Conservation (phyloP, 2,797 vertebrate genomes). For the Aulostomus chinensis region DNA sequence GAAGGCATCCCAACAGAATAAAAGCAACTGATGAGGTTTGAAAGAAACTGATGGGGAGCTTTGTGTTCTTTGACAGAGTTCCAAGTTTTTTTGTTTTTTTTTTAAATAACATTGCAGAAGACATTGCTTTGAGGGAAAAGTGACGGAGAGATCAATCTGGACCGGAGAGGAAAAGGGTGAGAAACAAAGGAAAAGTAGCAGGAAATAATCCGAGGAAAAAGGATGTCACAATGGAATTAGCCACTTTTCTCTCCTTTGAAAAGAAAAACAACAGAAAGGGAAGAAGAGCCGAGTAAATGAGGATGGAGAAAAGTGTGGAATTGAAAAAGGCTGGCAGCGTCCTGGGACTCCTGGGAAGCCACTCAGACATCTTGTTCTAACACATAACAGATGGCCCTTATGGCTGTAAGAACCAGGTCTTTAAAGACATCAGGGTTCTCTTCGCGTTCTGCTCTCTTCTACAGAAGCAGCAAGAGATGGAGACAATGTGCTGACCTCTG, state of each 20-base stretch:
- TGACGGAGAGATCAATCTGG: neutral
- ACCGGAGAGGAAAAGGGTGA: neutral
- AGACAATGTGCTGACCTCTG: slow-evolving; percentile 51
- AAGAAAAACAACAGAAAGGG: neutral
- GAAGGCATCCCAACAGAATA: no score
- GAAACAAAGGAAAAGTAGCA: neutral
- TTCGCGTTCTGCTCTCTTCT: slow-evolving; percentile 15
- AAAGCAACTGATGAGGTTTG: slow-evolving; percentile 11
- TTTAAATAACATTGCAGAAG: slow-evolving; percentile 13
- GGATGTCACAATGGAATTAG: neutral
- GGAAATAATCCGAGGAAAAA: neutral
- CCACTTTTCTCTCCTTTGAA: neutral
- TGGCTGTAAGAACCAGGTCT: slow-evolving; percentile 31
- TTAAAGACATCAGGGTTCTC: slow-evolving; percentile 42
- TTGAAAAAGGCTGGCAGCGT: slow-evolving; percentile 54
- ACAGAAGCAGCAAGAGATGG: slow-evolving; percentile 48
- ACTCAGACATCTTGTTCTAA: slow-evolving; percentile 75
- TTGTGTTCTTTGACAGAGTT: slow-evolving; percentile 8
- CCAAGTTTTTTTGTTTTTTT: no score
- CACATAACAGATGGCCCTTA: slow-evolving; percentile 71
- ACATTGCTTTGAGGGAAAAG: neutral
- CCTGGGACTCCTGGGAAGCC: slow-evolving; percentile 62
- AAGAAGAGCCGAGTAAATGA: neutral
- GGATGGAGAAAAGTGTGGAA: slow-evolving; percentile 30
- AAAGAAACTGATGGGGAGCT: slow-evolving; percentile 30